These are phyloP conservation scores for Psephotus haematonotus DNA, from an alignment of 2,113 vertebrate genomes.

Conservation along the genomic window DNA sequence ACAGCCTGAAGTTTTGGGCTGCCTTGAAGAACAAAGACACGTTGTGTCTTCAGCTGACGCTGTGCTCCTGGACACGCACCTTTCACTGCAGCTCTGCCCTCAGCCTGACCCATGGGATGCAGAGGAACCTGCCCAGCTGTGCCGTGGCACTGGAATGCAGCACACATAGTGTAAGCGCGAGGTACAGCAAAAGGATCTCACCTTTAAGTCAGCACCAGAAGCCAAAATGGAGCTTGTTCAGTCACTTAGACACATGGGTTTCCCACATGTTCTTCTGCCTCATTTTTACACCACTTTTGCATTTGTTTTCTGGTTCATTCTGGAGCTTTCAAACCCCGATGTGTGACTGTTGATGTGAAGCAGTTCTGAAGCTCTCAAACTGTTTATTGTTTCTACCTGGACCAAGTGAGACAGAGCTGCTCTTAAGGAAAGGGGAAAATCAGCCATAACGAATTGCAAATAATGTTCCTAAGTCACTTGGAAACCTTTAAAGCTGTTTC, in stretches of 20 bases:
- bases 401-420: not conserved
- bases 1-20: not conserved
- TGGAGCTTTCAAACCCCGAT: not conserved
- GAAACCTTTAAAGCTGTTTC: too few relatives aligned
- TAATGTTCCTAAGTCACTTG: too few relatives aligned
- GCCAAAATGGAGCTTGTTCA: not conserved
- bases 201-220: not conserved
- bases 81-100: not conserved
- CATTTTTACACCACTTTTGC: not conserved
- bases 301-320: not conserved
- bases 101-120: not conserved
- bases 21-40: not conserved
- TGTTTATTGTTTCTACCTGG: not conserved
- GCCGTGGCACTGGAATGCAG: not conserved
- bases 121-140: not conserved
- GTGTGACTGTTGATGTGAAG: too few relatives aligned
- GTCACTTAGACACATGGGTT: not conserved
- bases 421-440: not conserved
- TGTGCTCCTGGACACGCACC: not conserved
- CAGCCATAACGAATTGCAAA: too few relatives aligned
- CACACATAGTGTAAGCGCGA: accelerated
- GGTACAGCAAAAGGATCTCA: accelerated
- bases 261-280: not conserved
- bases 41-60: not conserved
- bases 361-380: not conserved